Evolutionary conservation across 1,140 invertebrate species (phyloP).

Genomic region (Laupala kohalensis): DNA sequence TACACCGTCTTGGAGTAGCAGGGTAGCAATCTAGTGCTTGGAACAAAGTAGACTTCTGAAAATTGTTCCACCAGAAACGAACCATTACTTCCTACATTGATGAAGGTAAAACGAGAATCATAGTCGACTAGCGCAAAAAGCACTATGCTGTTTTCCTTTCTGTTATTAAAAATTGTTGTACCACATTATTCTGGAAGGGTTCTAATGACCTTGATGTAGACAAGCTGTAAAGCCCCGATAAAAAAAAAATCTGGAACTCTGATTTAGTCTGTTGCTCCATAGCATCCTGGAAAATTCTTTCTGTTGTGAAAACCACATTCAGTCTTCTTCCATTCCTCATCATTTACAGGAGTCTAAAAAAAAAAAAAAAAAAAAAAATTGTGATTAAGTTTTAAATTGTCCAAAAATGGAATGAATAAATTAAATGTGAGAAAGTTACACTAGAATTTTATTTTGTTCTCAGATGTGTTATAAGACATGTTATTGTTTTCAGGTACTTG

Average conservation of each 20-base stretch:
- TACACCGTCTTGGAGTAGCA: not conserved
- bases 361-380: not conserved
- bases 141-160: conserved; percentile 24
- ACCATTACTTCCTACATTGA: conserved; percentile 26
- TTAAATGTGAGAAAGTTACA: too few species aligned
- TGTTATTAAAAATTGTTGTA: conserved; percentile 26
- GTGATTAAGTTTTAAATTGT: too few species aligned
- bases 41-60: not conserved
- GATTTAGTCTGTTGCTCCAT: conserved; percentile 26
- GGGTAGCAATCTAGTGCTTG: not conserved
- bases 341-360: conserved; percentile 8
- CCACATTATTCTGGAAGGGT: conserved; percentile 19
- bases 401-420: too few species aligned
- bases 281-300: conserved; percentile 22
- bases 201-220: too few species aligned
- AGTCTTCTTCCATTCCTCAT: conserved; percentile 9
- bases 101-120: conserved; percentile 26
- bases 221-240: conserved; percentile 20
- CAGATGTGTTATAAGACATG: not conserved
- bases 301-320: conserved; percentile 4
- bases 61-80: not conserved
- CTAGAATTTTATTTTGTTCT: not conserved
- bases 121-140: conserved; percentile 26
- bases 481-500: not conserved
- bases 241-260: too few species aligned